Conservation (phyloP, 1,140 invertebrate species). For the Drosophila kikkawai region DNA sequence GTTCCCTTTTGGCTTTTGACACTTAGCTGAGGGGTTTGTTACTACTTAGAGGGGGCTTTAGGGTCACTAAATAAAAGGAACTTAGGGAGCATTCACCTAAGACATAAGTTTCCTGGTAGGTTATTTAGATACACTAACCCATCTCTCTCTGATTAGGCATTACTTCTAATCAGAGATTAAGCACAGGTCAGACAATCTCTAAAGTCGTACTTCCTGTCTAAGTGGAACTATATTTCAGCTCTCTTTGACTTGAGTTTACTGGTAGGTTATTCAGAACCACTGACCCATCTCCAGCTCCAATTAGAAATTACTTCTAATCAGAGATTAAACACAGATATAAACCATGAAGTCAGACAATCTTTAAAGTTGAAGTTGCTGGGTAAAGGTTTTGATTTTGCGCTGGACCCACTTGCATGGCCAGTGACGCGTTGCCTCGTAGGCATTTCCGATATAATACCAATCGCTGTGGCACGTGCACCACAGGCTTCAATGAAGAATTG, state of each 20-base stretch:
- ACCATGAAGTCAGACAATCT: background rate
- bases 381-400: background rate
- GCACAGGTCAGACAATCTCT: no score
- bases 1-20: background rate
- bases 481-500: background rate
- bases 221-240: no score
- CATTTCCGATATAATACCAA: slow-evolving; percentile 63
- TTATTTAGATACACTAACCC: no score
- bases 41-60: no score
- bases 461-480: slow-evolving; percentile 22
- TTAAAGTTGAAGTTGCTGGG: slow-evolving; percentile 1
- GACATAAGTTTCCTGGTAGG: no score
- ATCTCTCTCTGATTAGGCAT: no score
- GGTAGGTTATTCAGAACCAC: background rate
- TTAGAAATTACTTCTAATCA: no score
- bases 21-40: background rate
- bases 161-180: no score
- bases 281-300: background rate
- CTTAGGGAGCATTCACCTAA: no score
- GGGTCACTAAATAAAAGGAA: no score
- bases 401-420: slow-evolving; percentile 16
- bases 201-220: no score
- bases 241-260: no score
- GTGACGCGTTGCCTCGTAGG: slow-evolving; percentile 43
- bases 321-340: background rate